Evolutionary conservation across 2,888 invertebrate species (phyloP).

Genomic region (Seira musarum): DNA sequence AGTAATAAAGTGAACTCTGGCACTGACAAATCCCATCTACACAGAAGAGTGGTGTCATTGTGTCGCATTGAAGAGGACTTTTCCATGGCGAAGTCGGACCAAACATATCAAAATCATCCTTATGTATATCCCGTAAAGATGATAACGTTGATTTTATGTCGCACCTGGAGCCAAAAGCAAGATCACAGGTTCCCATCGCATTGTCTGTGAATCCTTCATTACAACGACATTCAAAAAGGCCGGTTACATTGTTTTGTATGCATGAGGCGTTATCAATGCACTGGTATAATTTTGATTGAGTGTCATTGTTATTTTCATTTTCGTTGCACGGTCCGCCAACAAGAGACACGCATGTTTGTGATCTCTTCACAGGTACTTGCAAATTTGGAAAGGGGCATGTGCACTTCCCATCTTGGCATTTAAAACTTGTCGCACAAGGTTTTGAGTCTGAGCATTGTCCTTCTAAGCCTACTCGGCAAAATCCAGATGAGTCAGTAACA

Average conservation of each 20-base stretch:
- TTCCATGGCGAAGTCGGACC: not conserved
- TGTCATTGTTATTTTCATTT: not conserved
- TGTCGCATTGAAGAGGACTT: conserved; percentile 23
- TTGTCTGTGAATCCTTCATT: conserved; percentile 46
- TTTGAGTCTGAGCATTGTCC: too few species aligned
- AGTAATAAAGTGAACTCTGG: conserved; percentile 32
- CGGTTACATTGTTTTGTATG: not conserved
- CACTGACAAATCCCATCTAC: conserved; percentile 44
- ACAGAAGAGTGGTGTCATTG: conserved; percentile 35
- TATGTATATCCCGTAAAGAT: too few species aligned
- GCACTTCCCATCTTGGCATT: conserved; percentile 54
- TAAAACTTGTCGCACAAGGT: conserved; percentile 50
- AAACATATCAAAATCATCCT: too few species aligned
- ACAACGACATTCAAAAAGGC: conserved; percentile 39
- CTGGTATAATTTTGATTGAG: conserved; percentile 6
- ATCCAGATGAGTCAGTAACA: not conserved
- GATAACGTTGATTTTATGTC: not conserved
- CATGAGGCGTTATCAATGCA: conserved; percentile 39
- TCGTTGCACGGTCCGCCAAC: conserved; percentile 55
- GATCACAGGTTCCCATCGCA: conserved; percentile 35
- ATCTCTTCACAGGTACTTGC: conserved; percentile 39
- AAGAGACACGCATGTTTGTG: conserved; percentile 38
- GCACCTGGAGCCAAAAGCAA: conserved; percentile 43
- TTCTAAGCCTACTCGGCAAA: conserved; percentile 30
- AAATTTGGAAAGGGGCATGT: conserved; percentile 35